These are phyloP conservation scores for Trinectes maculatus DNA, from an alignment of 2,113 vertebrate species.

Conservation along the genomic window DNA sequence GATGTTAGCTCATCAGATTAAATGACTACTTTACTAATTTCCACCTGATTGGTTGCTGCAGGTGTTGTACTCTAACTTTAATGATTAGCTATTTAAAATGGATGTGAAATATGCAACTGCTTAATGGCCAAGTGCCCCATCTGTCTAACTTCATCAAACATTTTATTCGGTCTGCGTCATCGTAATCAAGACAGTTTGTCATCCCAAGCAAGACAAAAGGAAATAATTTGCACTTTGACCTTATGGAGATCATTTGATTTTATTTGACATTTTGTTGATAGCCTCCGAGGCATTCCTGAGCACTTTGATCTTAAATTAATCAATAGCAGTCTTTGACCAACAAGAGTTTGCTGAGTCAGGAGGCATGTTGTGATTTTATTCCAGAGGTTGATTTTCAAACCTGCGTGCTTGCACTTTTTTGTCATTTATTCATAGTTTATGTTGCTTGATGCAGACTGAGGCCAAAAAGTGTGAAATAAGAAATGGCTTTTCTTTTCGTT, in stretches of 20 bases:
- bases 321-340: slow-evolving; percentile 11
- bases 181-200: not conserved
- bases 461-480: not conserved
- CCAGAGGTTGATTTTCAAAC: not conserved
- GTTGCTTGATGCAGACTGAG: not conserved
- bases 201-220: slow-evolving; percentile 4
- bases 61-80: not conserved
- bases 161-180: not conserved
- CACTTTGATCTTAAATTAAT: slow-evolving; percentile 25
- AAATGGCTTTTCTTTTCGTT: no score
- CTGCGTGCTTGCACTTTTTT: not conserved
- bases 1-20: not conserved
- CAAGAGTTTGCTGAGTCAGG: slow-evolving; percentile 23
- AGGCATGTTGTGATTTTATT: not conserved
- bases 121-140: not conserved
- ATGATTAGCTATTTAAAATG: not conserved
- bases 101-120: not conserved
- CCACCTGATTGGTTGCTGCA: not conserved
- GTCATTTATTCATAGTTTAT: not conserved
- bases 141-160: not conserved
- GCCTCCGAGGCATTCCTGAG: slow-evolving; percentile 2
- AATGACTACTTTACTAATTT: not conserved
- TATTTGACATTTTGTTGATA: slow-evolving; percentile 25
- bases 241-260: slow-evolving; percentile 5
- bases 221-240: slow-evolving; percentile 22